Evolutionary conservation across 1,140 invertebrate genomes (phyloP), one percentile per base, ranked within the genome.

Genomic region (Drosophila jambulina): DNA sequence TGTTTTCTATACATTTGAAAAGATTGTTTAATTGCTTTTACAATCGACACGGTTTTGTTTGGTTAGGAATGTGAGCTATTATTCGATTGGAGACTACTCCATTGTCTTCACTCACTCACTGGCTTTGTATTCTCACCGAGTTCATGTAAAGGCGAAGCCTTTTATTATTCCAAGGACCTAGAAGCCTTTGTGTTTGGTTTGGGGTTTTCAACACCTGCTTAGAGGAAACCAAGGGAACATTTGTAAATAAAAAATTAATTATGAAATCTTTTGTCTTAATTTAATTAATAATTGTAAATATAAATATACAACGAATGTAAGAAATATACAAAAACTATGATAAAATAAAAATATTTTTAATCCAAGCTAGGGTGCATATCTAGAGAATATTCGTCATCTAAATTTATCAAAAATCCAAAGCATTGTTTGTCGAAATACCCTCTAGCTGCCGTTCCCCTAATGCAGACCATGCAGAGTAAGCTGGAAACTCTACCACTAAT

Each of bases 401-500:
- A n/a, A n/a, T n/a, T n/a, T n/a, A 36, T 36, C 34, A 36, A 13
- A 3, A 4, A n/a, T n/a, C 7, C 0, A 4, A 42, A 19, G 17
- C 9, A 19, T 42, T 42, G 4, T 12, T 12, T 42, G 40, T 13
- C 19, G 10, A 21, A 36, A 36, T 17, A 53, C 6, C 27, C 4
- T 19, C 27, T 5, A 10, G 2, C 38, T n/a, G 42, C 8, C n/a
- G 32, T 32, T 15, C 5, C 7, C 29, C 19, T 1, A 25, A 23
- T 15, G 21, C 21, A 23, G 43, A 15, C 3, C 27, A 21, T 34
- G 15, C 9, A 1, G 10, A 48, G n/a, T 17, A 32, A 40, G 25
- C 59, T 36, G 21, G 15, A 48, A 64, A 17, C 60, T 46, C 36
- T 29, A 38, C 27, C 25, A 38, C 67, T 70, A 67, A 70, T 54